Percentiles rank a stretch among this genome's conserved stretches.
These are phyloP conservation scores for Petromus typicus DNA, from an alignment of 2,113 vertebrate species.

Conservation along the genomic window DNA sequence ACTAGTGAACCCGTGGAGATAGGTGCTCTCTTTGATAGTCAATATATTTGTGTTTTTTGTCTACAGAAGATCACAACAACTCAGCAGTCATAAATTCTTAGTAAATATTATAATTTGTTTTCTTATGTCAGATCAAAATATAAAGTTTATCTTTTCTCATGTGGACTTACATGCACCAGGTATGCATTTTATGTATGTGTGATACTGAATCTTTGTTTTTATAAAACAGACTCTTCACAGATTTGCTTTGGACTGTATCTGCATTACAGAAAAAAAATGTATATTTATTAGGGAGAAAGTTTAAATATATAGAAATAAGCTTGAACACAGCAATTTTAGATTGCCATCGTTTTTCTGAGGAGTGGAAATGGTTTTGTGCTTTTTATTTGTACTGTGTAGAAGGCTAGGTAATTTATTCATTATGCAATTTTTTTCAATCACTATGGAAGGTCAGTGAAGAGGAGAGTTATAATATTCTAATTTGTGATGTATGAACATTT, in stretches of 20 bases:
- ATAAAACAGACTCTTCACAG: neutral
- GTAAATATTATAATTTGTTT: neutral
- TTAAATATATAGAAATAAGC: constrained; percentile 7
- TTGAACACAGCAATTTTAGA: neutral
- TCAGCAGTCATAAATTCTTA: neutral
- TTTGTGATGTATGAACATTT: neutral
- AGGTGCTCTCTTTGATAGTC: neutral
- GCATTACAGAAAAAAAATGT: neutral
- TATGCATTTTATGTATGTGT: neutral
- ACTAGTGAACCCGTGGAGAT: neutral
- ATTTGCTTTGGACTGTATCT: constrained; percentile 10
- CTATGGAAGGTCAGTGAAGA: accelerated
- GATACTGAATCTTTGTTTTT: neutral
- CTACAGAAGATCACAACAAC: neutral
- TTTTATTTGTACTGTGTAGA: neutral
- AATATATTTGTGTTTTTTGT: neutral
- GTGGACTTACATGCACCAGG: neutral
- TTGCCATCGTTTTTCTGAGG: neutral
- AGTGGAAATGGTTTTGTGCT: neutral
- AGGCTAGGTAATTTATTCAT: neutral
- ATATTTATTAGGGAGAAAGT: neutral
- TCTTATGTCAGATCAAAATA: constrained; percentile 29
- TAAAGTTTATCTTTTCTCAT: neutral
- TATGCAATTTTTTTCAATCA: neutral
- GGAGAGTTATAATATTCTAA: neutral